Base-by-base conservation (phyloP, 1,140 invertebrate species). In the Drosophila lacertosa region DNA sequence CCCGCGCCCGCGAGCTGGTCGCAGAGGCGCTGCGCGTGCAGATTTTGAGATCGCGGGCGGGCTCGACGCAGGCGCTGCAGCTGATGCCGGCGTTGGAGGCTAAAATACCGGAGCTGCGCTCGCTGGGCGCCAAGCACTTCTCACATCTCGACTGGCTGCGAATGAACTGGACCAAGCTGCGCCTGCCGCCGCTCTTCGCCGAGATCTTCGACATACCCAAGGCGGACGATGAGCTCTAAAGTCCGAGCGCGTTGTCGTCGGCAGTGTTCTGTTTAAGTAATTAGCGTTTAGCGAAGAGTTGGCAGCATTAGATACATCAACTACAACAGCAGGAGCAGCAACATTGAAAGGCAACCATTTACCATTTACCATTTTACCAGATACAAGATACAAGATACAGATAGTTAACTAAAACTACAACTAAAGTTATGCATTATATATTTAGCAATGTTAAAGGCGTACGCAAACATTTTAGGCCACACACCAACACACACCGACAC, bases 151-250 rank as follows among this genome's bases (percentile, higher is more conserved):
- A 96, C 81, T 99, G 97, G 97, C 98, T 97, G 91, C 94, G 97
- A 66, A 92, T 94, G 62, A 96, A 98, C 92, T 98, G 97, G 97
- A 94, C 94, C 58, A 95, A 95, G 77, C 93, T 98, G 32, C 94
- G 95, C 65, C 93, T 98, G 78, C 98, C 98, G 29, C 97, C 97
- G 1, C 94, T 99, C 33, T 99, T 98, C 91, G 97, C 98, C 20
- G 98, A 99, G 92, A 98, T 99, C 79, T 99, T 98, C 92, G 98
- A 99, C 94, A 98, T 99, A 93, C 97, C 97, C 45, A 98, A 97
- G 92, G 95, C 94, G 88, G 96, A 96, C 84, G 96, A 97, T 51
- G 90, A 91, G 76, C 71, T 90, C 64, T 90, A 88, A 71, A 42
- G 29, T 15, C 11, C 15, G 10, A 42, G 29, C 15, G 7, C 15